Evolutionary conservation across 2,113 vertebrate species (phyloP).

Genomic region (Eurypyga helias): DNA sequence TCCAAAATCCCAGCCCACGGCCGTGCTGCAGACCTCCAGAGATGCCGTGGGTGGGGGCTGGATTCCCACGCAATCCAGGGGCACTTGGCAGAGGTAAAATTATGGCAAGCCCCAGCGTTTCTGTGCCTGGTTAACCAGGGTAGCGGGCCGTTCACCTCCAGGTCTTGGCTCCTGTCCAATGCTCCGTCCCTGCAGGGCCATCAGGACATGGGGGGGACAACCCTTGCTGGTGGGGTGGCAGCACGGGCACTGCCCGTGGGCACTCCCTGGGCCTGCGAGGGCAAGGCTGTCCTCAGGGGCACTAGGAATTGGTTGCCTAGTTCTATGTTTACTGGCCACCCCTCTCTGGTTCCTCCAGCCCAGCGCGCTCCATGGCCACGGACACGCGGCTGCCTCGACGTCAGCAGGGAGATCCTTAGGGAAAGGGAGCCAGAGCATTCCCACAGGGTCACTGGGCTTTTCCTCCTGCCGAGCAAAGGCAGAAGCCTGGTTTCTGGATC

Average conservation of each 20-base stretch:
- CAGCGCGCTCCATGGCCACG: accelerated
- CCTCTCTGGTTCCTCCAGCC: background rate
- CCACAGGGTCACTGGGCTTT: accelerated
- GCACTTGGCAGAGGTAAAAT: background rate
- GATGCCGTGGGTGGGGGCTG: accelerated
- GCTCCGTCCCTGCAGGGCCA: background rate
- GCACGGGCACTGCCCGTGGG: accelerated
- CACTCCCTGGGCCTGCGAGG: accelerated
- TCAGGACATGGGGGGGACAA: background rate
- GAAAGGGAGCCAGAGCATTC: background rate
- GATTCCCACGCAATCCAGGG: background rate
- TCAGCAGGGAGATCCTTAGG: background rate
- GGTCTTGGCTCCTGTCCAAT: background rate
- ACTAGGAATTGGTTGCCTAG: background rate
- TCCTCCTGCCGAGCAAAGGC: background rate
- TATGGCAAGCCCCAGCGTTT: background rate
- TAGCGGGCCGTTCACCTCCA: background rate
- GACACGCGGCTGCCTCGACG: accelerated
- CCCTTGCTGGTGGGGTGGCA: background rate
- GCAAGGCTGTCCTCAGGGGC: background rate
- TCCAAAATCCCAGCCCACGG: background rate
- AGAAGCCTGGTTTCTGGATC: background rate
- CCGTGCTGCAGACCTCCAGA: accelerated
- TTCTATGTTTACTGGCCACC: background rate
- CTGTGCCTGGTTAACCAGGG: background rate